Base-by-base conservation (phyloP, 2,113 vertebrate species). In the Melanocharis versteri region DNA sequence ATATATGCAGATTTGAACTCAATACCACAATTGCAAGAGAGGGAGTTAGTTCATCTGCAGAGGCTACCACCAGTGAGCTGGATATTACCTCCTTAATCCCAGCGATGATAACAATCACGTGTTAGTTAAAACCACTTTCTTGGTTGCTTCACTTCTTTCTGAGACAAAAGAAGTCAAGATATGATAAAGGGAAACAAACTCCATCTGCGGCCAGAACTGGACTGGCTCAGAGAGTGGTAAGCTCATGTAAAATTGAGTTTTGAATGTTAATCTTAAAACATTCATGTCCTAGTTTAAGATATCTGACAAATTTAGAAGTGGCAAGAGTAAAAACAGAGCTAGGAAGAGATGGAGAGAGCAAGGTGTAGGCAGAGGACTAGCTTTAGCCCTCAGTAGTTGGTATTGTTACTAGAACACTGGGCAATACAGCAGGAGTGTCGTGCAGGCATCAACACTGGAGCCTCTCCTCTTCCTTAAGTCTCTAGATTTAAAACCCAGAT, bases 1-100 rank as follows among this genome's bases (percentile, higher is more conserved):
- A 92, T 90, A 81, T 81, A 92, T 89, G 92, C 86, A 95, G 89
- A 94, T 97, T 93, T 94, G 68, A 89, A 94, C 86, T 95, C 89
- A 94, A 66, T 87, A 71, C 42, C 47, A 78, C 83, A 87, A 47
- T 60, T 87, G 56, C 65, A 51, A 75, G 47, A 77, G 79, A 83
- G 60, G 42, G 89, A 91, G 83, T 72, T 65, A 76, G 85, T 92
- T 94, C 86, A 77, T 88, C 76, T 92, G 89, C 77, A 90, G 86
- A 93, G 50, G 72, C 93, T 87, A 60, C 75, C 44, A 94, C 28
- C 48, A 85, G 78, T 71, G 72, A 95, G 93, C 80, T 92, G 92
- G 60, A 58, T 89, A 93, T 92, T 95, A 70, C 89, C 64, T 84
- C 37, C 80, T 93, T 94, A 94, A 91, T 89, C 68, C 51, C 80